Evolutionary conservation across 2,113 vertebrate genomes (phyloP).

Genomic region (Camelus bactrianus): DNA sequence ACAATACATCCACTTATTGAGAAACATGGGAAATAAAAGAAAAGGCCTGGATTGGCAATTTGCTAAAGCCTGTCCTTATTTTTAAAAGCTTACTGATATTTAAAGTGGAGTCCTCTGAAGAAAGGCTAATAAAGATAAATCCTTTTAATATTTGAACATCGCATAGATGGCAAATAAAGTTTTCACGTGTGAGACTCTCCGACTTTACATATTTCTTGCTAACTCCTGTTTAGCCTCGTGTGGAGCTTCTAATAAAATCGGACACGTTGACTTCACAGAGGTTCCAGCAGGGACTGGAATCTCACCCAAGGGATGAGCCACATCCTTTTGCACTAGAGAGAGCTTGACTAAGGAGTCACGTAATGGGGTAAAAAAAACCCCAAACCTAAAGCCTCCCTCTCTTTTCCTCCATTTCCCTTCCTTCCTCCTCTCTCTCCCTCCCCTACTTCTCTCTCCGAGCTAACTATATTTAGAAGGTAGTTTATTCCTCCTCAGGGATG

Average conservation of each 20-base stretch:
- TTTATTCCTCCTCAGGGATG: constrained; percentile 40
- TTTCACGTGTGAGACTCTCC: constrained; percentile 38
- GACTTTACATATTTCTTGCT: constrained; percentile 51
- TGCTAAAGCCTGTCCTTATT: constrained; percentile 55
- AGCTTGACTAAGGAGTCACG: constrained; percentile 5
- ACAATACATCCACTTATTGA: constrained; percentile 37
- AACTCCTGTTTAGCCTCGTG: constrained; percentile 29
- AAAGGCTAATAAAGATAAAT: constrained; percentile 72
- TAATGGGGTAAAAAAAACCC: background rate
- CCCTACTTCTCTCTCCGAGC: background rate
- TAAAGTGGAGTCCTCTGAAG: constrained; percentile 73
- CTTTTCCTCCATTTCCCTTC: background rate
- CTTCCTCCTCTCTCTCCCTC: background rate
- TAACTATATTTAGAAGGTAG: constrained; percentile 58
- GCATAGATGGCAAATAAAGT: constrained; percentile 35
- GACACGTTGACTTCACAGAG: background rate
- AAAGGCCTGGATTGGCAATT: constrained; percentile 60
- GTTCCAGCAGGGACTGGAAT: background rate
- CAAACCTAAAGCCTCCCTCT: background rate
- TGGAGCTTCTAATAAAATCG: constrained; percentile 50
- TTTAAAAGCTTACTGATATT: constrained; percentile 78
- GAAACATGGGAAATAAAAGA: constrained; percentile 64
- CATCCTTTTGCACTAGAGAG: background rate
- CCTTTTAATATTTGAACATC: constrained; percentile 77
- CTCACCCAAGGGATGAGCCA: background rate